Conservation (phyloP, 1,140 invertebrate species). For the Ceratosolen fusciceps region DNA sequence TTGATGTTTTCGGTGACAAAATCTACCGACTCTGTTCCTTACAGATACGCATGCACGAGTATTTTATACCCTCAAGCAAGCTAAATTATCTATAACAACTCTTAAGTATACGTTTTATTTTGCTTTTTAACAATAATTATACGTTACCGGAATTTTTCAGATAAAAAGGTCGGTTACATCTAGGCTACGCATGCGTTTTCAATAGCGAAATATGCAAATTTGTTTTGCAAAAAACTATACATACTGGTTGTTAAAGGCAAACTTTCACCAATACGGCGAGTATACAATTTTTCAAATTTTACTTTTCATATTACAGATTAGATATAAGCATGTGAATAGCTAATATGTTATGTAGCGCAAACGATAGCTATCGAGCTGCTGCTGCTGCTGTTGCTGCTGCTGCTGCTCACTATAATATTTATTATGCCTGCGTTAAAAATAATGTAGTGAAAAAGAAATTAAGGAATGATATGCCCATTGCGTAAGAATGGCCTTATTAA, state of each 20-base stretch:
- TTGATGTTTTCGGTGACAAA: background rate
- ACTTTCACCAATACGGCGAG: background rate
- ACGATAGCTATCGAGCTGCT: background rate
- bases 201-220: conserved; percentile 13
- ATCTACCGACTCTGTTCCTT: background rate
- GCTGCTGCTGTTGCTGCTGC: background rate
- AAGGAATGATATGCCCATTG: too few relatives aligned
- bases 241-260: background rate
- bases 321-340: background rate
- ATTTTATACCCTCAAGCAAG: background rate
- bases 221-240: background rate
- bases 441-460: too few relatives aligned
- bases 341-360: too few relatives aligned
- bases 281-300: background rate
- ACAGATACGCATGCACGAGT: background rate
- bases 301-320: background rate
- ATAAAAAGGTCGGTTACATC: background rate
- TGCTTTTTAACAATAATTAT: conserved; percentile 7
- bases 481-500: too few relatives aligned
- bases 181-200: background rate
- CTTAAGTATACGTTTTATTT: background rate
- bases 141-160: background rate
- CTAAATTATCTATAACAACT: background rate
- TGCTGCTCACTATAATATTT: background rate
- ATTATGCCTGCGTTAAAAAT: background rate